Percentiles rank a stretch among this genome's conserved stretches.
Evolutionary conservation across 2,888 invertebrate species (phyloP).

Genomic region (Lasioglossum leucozonium): DNA sequence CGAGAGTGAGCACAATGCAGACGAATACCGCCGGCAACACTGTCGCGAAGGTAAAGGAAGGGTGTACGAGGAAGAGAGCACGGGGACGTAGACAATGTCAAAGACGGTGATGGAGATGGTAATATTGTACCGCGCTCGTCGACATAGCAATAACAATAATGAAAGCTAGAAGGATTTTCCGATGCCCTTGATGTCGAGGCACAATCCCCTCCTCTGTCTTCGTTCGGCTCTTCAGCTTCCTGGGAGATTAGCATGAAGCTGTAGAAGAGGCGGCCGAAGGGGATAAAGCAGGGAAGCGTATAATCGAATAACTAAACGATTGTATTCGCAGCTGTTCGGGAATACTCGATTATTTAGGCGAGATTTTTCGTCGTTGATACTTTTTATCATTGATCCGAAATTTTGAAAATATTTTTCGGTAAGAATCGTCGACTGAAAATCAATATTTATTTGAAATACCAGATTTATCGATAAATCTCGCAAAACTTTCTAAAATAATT

Average conservation of each 20-base stretch:
- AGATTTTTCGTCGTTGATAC: constrained; percentile 46
- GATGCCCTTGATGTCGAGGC: constrained; percentile 74
- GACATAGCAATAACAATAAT: constrained; percentile 77
- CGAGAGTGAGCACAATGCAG: constrained; percentile 17
- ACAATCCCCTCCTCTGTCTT: constrained; percentile 61
- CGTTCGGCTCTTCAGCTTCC: constrained; percentile 70
- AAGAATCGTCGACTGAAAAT: no score
- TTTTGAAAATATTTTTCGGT: no score
- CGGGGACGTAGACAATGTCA: constrained; percentile 46
- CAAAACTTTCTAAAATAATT: no score
- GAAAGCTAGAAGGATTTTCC: constrained; percentile 76
- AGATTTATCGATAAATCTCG: no score
- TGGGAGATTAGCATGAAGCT: constrained; percentile 76
- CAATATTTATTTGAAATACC: no score
- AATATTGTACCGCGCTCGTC: constrained; percentile 65
- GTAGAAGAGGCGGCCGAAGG: constrained; percentile 52
- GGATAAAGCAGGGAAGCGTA: constrained; percentile 66
- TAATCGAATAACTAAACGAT: constrained; percentile 78
- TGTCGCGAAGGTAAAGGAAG: constrained; percentile 17
- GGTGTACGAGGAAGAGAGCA: constrained; percentile 9
- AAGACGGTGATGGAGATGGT: constrained; percentile 58
- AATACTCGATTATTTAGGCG: constrained; percentile 55
- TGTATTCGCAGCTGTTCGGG: constrained; percentile 72
- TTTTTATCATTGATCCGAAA: no score
- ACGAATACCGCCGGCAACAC: constrained; percentile 25